Evolutionary conservation across 2,113 vertebrate genomes (phyloP).

Genomic region (Gobius niger): DNA sequence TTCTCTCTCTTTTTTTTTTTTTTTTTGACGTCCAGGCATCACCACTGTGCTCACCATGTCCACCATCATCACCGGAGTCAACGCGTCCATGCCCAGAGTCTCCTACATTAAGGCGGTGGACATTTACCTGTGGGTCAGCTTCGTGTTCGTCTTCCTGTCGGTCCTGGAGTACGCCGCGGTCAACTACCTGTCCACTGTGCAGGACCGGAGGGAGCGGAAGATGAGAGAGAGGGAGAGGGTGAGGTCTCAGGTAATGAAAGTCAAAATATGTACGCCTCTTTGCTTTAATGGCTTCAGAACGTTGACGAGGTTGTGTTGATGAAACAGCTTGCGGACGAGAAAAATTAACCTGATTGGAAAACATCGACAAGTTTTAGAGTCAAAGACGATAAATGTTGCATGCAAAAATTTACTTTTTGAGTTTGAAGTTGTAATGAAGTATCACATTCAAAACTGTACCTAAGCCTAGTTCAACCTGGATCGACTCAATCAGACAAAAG

Average conservation of each 20-base stretch:
- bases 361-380: neutral
- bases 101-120: constrained; percentile 84
- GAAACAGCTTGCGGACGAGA: neutral
- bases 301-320: neutral
- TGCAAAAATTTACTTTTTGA: too few relatives aligned
- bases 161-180: constrained; percentile 84
- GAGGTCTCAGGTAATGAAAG: constrained; percentile 68
- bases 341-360: neutral
- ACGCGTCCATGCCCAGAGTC: constrained; percentile 80
- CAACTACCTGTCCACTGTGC: constrained; percentile 93
- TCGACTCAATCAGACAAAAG: too few relatives aligned
- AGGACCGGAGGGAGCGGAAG: constrained; percentile 87
- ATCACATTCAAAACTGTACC: too few relatives aligned
- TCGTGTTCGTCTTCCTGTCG: constrained; percentile 82
- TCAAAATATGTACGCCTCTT: neutral
- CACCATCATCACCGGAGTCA: constrained; percentile 86
- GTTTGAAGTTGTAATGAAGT: too few relatives aligned
- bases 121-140: constrained; percentile 84
- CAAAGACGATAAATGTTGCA: too few relatives aligned
- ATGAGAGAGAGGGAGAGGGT: constrained; percentile 84
- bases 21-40: constrained; percentile 78
- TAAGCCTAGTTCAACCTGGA: too few relatives aligned
- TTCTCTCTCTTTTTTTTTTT: neutral
- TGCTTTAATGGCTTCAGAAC: neutral
- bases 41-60: constrained; percentile 93